Evolutionary conservation across 92 coral and sea anemone species (phyloP).

Genomic region (Epizoanthus stellaris): DNA sequence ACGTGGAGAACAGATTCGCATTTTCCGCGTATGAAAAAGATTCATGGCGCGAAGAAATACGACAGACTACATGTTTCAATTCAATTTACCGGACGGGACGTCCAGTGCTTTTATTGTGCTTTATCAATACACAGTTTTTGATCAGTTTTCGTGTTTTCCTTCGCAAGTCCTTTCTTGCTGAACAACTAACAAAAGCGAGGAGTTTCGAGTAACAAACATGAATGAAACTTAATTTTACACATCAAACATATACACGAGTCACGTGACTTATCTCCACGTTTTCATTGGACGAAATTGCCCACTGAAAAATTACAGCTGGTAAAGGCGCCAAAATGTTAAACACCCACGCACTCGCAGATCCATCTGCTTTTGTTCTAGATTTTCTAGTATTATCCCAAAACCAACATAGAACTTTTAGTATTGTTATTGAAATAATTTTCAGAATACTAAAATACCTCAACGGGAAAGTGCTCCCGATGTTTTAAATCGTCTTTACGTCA

Average conservation of each 20-base stretch:
- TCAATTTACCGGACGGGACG: too few relatives aligned
- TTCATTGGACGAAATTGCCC: not conserved
- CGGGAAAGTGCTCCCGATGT: not conserved
- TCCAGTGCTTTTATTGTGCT: not conserved
- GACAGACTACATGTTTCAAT: too few relatives aligned
- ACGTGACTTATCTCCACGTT: slow-evolving; percentile 5
- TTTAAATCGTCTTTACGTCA: not conserved
- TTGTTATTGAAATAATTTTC: not conserved
- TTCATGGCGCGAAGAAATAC: too few relatives aligned
- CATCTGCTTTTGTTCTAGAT: not conserved
- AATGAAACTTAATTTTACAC: not conserved
- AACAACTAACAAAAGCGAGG: not conserved
- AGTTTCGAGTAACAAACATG: not conserved
- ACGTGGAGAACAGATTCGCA: too few relatives aligned
- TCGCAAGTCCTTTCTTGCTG: not conserved
- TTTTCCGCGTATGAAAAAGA: too few relatives aligned
- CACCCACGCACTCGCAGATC: not conserved
- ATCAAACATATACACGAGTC: not conserved
- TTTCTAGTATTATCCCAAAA: not conserved
- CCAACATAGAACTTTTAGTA: too few relatives aligned
- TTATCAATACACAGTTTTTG: not conserved
- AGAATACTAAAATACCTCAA: not conserved
- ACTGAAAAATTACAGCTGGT: not conserved
- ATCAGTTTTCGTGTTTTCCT: not conserved
- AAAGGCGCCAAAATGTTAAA: slow-evolving; percentile 12